Evolutionary conservation across 1,140 invertebrate genomes (phyloP), one percentile per base, ranked within the genome.

Genomic region (Drosophila lini): DNA sequence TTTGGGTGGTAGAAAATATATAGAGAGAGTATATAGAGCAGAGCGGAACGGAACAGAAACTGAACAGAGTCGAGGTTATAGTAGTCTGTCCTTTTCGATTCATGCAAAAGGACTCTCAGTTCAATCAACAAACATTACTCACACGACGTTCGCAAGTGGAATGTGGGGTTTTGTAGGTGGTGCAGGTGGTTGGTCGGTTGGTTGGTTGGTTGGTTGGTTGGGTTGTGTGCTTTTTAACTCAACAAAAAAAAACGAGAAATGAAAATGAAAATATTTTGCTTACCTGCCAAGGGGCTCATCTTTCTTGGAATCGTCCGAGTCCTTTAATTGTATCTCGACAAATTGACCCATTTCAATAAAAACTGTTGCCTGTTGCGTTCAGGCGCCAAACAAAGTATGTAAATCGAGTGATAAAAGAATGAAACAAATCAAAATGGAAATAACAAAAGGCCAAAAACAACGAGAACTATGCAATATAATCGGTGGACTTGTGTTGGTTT

Each of bases 251-350:
- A 15, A 40, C n/a, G 6, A 0, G n/a, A 57, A 71, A 47, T 19
- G 22, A 34, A 58, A 71, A 40, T n/a, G 31, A 25, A 48, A 70
- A 50, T 45, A 60, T 53, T 38, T 53, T 44, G 77, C 90, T 92
- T 94, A 97, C 96, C 96, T 97, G 93, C 96, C 96, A 69, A 97
- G 94, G 82, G 93, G 94, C 93, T 97, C 96, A 93, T 98, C 96
- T 90, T 96, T 95, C 90, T 95, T 97, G 56, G 96, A 94, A 92
- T 98, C 97, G 92, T 98, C 96, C 91, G 94, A 94, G 94, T 98
- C 97, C 94, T 95, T 96, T 68, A 98, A 92, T 82, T 95, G 94
- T 77, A 98, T 92, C 76, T 96, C 95, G 92, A 98, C 93, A 83
- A 94, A 94, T 93, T 97, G 97, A 81, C 96, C 96, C 88, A 82